phyloP scores from a whole-genome alignment of 2,113 vertebrate genomes.

The Seriola rivoliana region DNA sequence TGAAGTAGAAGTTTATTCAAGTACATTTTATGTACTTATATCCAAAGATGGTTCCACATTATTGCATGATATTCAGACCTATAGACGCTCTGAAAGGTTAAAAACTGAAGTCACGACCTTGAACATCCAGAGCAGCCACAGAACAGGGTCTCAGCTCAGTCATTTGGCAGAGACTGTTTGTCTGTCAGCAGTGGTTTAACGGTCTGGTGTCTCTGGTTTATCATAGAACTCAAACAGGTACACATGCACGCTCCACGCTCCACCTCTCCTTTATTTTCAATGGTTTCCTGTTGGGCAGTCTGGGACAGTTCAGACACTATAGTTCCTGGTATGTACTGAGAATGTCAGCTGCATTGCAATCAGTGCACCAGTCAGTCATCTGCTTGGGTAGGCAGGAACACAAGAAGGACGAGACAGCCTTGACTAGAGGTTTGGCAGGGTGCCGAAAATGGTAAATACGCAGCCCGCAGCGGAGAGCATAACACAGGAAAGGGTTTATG shows the following conservation, averaged over 20 bases:
- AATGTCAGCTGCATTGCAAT: conserved; percentile 23
- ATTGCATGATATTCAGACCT: neutral
- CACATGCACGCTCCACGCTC: neutral
- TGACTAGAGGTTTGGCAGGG: conserved; percentile 45
- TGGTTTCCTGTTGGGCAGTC: neutral
- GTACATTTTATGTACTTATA: neutral
- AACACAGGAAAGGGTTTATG: conserved; percentile 50
- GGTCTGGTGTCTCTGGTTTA: conserved; percentile 1
- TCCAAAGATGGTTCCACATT: neutral
- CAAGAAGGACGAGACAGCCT: conserved; percentile 55
- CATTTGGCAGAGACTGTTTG: neutral
- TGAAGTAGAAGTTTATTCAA: neutral
- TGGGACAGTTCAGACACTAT: neutral
- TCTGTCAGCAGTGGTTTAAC: conserved; percentile 22
- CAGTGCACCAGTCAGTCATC: conserved; percentile 47
- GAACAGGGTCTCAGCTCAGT: neutral
- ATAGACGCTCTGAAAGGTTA: neutral
- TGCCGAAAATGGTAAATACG: conserved; percentile 37
- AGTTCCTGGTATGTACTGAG: conserved; percentile 23
- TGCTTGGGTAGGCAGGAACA: conserved; percentile 36
- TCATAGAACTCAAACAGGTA: neutral
- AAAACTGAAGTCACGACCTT: neutral
- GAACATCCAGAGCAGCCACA: neutral
- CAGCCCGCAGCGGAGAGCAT: neutral
- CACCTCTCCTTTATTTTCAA: conserved; percentile 13